Percentiles rank a stretch among this genome's conserved stretches.
Conservation (phyloP, 1,140 invertebrate species). For the Eurosta solidaginis region DNA sequence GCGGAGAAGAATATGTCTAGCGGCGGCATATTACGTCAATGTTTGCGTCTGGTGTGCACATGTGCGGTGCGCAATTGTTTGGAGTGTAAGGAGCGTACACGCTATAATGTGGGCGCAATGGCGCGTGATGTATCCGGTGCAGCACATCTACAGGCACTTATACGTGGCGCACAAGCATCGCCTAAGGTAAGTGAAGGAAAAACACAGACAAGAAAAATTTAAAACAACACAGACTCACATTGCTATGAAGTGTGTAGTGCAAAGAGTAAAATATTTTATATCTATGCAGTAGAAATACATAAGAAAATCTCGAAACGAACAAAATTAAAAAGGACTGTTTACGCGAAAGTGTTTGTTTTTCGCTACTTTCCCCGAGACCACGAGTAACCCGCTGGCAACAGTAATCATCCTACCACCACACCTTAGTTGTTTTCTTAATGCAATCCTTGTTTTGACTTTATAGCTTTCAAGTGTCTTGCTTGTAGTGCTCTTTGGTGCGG, state of each 20-base stretch:
- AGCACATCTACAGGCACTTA: conserved; percentile 81
- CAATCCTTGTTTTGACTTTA: conserved; percentile 7
- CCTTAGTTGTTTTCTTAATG: not conserved
- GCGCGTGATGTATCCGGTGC: conserved; percentile 61
- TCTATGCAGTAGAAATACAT: too few species aligned
- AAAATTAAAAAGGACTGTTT: too few species aligned
- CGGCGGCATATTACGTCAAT: conserved; percentile 96
- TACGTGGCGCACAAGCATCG: conserved; percentile 82
- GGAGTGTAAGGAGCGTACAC: conserved; percentile 92
- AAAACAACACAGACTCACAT: not conserved
- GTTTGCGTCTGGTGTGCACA: conserved; percentile 94
- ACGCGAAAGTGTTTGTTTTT: too few species aligned
- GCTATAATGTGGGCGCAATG: conserved; percentile 60
- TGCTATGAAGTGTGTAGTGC: too few species aligned
- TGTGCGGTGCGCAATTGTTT: conserved; percentile 97
- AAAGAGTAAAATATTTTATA: too few species aligned
- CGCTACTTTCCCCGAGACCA: too few species aligned
- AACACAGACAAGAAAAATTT: not conserved
- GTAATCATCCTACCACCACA: not conserved
- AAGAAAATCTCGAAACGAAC: too few species aligned
- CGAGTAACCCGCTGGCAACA: too few species aligned
- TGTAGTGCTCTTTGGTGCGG: not conserved
- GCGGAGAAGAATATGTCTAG: conserved; percentile 99
- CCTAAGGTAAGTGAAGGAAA: conserved; percentile 72
- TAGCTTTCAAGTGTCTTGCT: conserved; percentile 5